Evolutionary conservation across 2,888 invertebrate genomes (phyloP), one percentile per base, ranked within the genome.

Genomic region (Cepaea hortensis): DNA sequence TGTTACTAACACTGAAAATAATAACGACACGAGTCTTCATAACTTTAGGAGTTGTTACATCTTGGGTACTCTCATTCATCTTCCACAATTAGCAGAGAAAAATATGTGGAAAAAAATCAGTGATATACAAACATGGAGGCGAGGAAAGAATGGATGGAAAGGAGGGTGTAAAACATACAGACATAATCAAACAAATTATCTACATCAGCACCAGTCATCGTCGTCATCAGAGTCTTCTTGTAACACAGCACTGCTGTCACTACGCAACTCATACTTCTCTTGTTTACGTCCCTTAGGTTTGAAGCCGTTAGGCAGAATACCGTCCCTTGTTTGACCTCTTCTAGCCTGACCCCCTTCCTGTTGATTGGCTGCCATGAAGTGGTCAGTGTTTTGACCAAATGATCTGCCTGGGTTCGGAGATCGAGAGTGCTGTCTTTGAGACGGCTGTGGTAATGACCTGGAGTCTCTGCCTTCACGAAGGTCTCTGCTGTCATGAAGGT

Each of bases 221-320:
- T 97, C 97, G 20, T 97, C 97, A 94, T 97, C 97, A 89, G 97
- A 97, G 95, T 97, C 97, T 92, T 97, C 96, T 94, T 96, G 96
- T 93, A 96, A 96, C 91, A 95, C 95, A 91, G 96, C 96, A 46
- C 73, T 48, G 93, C 96, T 92, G 87, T 93, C 92, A 89, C 92
- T 91, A n/a, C 93, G 86, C 88, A 93, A 89, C 88, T 93, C 92
- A 77, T 92, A 87, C 85, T 92, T 92, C 75, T 93, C 93, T 13
- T 90, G 88, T 81, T 91, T 91, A 72, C 93, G 90, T 46, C 90
- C 88, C 87, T 96, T 96, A 93, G 97, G 97, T 95, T 97, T 98
- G 96, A 97, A 98, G 93, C 98, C 98, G 95, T 98, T 98, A 90
- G 96, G 96, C 95, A 98, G 96, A 88, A 88, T 83, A 72, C 85